Conservation (phyloP, 2,113 vertebrate species). For the Dunckerocampus dactyliophorus region DNA sequence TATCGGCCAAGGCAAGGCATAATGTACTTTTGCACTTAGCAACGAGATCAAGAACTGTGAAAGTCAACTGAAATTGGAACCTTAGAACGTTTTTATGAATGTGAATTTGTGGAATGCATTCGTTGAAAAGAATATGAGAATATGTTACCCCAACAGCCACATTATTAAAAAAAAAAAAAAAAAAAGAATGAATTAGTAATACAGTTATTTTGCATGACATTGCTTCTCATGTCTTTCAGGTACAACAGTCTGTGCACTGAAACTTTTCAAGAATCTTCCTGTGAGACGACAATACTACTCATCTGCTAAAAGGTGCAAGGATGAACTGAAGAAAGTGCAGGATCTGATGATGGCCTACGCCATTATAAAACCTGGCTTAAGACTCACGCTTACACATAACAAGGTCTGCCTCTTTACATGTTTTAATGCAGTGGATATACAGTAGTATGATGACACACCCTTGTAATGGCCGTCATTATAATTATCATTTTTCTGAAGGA, state of each 20-base stretch:
- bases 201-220: not conserved
- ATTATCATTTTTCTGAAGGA: no score
- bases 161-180: no score
- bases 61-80: not conserved
- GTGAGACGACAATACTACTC: conserved; percentile 93
- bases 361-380: conserved; percentile 86
- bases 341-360: conserved; percentile 86
- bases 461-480: not conserved
- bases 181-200: not conserved
- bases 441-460: no score
- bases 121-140: no score
- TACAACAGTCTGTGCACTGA: conserved; percentile 85
- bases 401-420: conserved; percentile 67
- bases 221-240: conserved; percentile 68
- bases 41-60: not conserved
- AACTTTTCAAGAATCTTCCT: conserved; percentile 91
- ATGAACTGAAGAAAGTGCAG: conserved; percentile 88
- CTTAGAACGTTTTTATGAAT: not conserved
- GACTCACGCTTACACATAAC: conserved; percentile 86
- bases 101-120: not conserved
- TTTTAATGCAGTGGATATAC: not conserved
- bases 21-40: not conserved
- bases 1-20: conserved; percentile 82
- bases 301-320: conserved; percentile 87
- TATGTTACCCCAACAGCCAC: not conserved